Conservation (phyloP, 2,113 vertebrate species). For the Orthonyx spaldingii region DNA sequence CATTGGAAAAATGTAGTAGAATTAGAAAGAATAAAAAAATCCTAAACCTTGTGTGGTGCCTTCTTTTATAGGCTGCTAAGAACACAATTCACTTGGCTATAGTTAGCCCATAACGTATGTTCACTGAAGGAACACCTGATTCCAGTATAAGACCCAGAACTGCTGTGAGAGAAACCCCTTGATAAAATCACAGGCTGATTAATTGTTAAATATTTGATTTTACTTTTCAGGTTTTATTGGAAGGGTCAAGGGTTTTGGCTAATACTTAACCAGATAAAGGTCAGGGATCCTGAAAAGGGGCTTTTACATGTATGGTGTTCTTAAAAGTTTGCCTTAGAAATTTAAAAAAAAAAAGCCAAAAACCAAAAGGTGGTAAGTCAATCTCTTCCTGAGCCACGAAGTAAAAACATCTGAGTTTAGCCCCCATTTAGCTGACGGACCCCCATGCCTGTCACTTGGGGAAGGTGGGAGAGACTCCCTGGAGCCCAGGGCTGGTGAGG, state of each 20-base stretch:
- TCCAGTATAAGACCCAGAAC: neutral
- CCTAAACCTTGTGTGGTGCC: neutral
- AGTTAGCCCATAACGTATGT: neutral
- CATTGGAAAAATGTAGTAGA: neutral
- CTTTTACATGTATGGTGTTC: neutral
- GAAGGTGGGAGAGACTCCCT: neutral
- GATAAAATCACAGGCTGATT: slow-evolving; percentile 3
- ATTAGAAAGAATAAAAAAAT: neutral
- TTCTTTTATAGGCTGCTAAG: neutral
- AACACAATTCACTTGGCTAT: neutral
- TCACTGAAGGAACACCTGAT: neutral
- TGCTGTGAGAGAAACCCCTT: neutral
- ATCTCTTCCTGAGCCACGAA: neutral
- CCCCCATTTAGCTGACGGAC: neutral
- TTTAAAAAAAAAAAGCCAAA: neutral
- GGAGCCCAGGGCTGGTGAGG: neutral
- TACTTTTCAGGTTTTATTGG: slow-evolving; percentile 19
- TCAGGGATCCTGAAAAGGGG: neutral
- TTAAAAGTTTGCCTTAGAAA: neutral
- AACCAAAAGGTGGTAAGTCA: neutral
- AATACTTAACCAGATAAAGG: neutral
- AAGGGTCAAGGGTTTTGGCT: neutral
- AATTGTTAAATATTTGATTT: neutral
- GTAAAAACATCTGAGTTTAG: neutral
- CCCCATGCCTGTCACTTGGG: accelerated